Conservation (phyloP, 2,888 invertebrate genomes). For the Tiliacea citrago region DNA sequence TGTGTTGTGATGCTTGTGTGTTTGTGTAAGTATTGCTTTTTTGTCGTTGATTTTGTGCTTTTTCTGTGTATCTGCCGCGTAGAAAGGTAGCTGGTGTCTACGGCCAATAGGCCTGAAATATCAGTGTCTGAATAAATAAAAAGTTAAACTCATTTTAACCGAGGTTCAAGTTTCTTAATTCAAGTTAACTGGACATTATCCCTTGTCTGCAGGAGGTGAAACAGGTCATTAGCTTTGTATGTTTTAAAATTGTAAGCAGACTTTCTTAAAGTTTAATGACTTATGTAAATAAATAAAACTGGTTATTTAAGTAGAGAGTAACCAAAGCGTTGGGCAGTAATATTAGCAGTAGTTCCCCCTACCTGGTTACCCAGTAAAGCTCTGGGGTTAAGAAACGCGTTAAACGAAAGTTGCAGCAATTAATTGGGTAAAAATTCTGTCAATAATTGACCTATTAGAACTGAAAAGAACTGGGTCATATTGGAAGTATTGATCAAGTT, state of each 20-base stretch:
- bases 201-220: neutral
- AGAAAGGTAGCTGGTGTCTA: neutral
- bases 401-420: neutral
- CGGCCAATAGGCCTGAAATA: neutral
- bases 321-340: neutral
- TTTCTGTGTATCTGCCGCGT: neutral
- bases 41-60: conserved; percentile 24
- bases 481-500: conserved; percentile 21
- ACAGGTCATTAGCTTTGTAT: neutral
- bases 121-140: neutral
- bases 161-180: neutral
- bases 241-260: neutral
- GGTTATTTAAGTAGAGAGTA: neutral
- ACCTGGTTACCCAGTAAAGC: neutral
- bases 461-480: conserved; percentile 26
- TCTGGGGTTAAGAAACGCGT: too few species aligned
- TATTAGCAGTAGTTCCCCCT: too few species aligned
- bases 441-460: neutral
- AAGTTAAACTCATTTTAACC: neutral
- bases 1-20: conserved; percentile 72
- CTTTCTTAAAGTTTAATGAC: neutral
- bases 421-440: neutral
- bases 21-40: conserved; percentile 68
- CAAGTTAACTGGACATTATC: neutral
- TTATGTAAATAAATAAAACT: neutral